A percentile compares a stretch with the other conserved stretches of the same genome.
phyloP scores from a whole-genome alignment of 2,797 vertebrate genomes.

The Galago senegalensis region DNA sequence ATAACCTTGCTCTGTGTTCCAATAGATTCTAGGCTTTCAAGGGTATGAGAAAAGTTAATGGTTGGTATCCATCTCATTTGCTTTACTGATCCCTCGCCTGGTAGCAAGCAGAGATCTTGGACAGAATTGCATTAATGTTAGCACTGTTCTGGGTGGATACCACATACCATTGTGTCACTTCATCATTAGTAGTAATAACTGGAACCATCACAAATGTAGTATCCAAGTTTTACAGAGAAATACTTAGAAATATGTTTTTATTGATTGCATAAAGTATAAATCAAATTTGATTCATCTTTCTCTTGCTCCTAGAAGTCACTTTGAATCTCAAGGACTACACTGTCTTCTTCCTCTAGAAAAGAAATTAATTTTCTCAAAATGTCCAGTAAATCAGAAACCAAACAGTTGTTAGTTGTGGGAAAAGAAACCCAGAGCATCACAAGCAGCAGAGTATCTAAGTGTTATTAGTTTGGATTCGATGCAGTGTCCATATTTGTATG shows the following conservation, averaged over 20 bases:
- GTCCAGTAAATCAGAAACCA: conserved; percentile 44
- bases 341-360: conserved; percentile 49
- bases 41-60: conserved; percentile 44
- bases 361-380: conserved; percentile 57
- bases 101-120: conserved; percentile 21
- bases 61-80: neutral
- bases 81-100: neutral
- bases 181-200: conserved; percentile 14
- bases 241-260: conserved; percentile 59
- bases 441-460: conserved; percentile 42
- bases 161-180: conserved; percentile 15
- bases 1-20: neutral
- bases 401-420: neutral
- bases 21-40: conserved; percentile 45
- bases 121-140: neutral
- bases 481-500: conserved; percentile 22
- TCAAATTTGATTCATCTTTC: conserved; percentile 30
- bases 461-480: conserved; percentile 50
- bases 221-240: conserved; percentile 12
- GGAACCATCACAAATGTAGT: neutral
- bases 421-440: neutral
- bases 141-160: neutral
- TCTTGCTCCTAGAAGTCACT: conserved; percentile 51
- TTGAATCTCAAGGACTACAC: neutral
- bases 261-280: conserved; percentile 23